Evolutionary conservation across 2,888 invertebrate genomes (phyloP).

Genomic region (Tholera decimalis): DNA sequence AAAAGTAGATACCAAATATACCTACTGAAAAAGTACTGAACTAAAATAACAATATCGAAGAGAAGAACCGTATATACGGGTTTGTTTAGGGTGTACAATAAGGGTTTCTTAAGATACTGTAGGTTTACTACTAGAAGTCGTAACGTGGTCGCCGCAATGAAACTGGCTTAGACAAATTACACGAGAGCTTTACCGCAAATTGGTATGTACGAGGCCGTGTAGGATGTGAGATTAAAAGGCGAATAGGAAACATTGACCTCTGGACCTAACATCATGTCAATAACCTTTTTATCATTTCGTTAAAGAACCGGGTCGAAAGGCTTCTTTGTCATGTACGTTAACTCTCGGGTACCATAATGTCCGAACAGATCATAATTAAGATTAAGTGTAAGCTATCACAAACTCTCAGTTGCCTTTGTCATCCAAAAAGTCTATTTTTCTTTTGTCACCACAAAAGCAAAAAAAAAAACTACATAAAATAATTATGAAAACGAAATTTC

Average conservation of each 20-base stretch:
- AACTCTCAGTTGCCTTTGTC: constrained; percentile 10
- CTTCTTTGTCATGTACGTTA: constrained; percentile 15
- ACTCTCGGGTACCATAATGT: constrained; percentile 18
- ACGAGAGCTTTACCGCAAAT: constrained; percentile 21
- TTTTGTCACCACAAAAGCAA: constrained; percentile 8
- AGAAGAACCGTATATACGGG: constrained; percentile 9
- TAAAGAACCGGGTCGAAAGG: constrained; percentile 6
- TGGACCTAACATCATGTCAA: constrained; percentile 36
- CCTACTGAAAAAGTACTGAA: constrained; percentile 16
- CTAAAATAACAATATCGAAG: constrained; percentile 1
- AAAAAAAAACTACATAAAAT: constrained; percentile 25
- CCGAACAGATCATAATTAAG: constrained; percentile 48
- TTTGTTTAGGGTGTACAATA: constrained; percentile 42
- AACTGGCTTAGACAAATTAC: constrained; percentile 36
- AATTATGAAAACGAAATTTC: constrained; percentile 5
- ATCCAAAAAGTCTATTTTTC: constrained; percentile 13
- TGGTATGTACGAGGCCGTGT: constrained; percentile 29
- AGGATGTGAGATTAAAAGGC: constrained; percentile 29
- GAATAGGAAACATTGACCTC: constrained; percentile 40
- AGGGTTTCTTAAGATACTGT: constrained; percentile 19
- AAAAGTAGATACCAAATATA: constrained; percentile 28
- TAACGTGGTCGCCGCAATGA: constrained; percentile 29
- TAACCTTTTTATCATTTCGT: constrained; percentile 37
- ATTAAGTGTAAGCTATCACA: constrained; percentile 24
- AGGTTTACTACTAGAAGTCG: constrained; percentile 28